Evolutionary conservation across 2,113 vertebrate species (phyloP).

Genomic region (Oenanthe melanoleuca): DNA sequence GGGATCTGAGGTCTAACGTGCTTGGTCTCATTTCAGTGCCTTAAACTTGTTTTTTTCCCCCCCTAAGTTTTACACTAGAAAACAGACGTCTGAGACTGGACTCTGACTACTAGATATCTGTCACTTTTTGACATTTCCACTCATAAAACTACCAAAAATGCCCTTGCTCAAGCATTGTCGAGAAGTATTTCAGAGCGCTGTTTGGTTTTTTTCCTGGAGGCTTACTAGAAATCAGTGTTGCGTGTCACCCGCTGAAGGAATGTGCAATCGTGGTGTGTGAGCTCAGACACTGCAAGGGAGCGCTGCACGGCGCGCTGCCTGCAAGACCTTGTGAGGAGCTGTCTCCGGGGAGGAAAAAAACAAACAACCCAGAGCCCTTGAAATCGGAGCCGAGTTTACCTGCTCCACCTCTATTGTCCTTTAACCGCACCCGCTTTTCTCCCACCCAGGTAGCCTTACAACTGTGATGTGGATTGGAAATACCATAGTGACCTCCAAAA

Average conservation of each 20-base stretch:
- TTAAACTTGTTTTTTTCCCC: neutral
- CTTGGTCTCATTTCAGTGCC: neutral
- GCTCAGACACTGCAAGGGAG: neutral
- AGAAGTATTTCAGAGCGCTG: neutral
- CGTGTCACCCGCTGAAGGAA: neutral
- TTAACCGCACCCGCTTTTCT: neutral
- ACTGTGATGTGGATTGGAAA: neutral
- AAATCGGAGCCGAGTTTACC: conserved; percentile 6
- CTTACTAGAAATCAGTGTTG: neutral
- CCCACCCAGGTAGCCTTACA: neutral
- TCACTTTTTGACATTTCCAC: neutral
- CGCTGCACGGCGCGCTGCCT: neutral
- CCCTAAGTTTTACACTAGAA: neutral
- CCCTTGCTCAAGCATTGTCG: neutral
- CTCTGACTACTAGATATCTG: neutral
- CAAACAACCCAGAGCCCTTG: neutral
- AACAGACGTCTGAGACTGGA: neutral
- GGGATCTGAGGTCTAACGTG: neutral
- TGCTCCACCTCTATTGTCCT: neutral
- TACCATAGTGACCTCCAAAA: conserved; percentile 36
- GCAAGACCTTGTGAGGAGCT: neutral
- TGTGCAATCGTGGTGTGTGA: neutral
- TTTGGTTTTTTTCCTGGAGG: neutral
- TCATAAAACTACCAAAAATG: rapidly evolving
- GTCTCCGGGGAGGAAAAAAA: neutral